Evolutionary conservation across 2,888 invertebrate species (phyloP), one percentile per base, ranked within the genome.

Genomic region (Chelonus formosanus): DNA sequence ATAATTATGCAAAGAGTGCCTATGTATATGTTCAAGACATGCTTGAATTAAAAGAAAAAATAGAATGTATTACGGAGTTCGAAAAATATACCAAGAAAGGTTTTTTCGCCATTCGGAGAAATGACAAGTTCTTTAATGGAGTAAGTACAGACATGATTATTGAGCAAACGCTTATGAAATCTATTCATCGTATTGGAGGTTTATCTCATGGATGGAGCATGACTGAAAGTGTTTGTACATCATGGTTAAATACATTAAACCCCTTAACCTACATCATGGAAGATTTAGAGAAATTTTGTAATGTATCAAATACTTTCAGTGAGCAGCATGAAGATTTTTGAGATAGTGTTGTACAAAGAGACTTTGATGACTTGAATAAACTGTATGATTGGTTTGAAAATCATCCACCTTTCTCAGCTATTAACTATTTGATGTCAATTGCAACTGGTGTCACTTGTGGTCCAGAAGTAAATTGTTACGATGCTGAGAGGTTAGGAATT

Each of bases 361-460:
- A 40, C 5, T 5, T 40, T 40, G 5, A 4, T 5, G 40, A 40
- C 40, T 5, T 40, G 5, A 40, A 4, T 5, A 40, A 5, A 10
- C 2, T n/a, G 10, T 7, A 10, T 8, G 32, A 59, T 20, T 48
- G 59, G 59, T 59, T 59, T 36, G 2, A 45, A 20, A 8, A 59
- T 3, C 59, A 59, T 47, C 48, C 4, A 10, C 40, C 59, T 6
- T 48, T 59, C 20, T n/a, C n/a, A n/a, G 5, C n/a, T n/a, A 35
- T 35, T 3, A n/a, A 4, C 32, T 8, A 1, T n/a, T 47, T 59
- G 3, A 8, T 59, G 7, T 59, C 59, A 1, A 3, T 59, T 3
- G n/a, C 45, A 34, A 59, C 59, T 7, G 59, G 59, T 35, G 48
- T 59, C 4, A 59, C 59, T 31, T 34, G 31, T 5, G 45, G 47